These are phyloP conservation scores for Tenthredo notha DNA, from an alignment of 2,888 invertebrate genomes.

Conservation along the genomic window DNA sequence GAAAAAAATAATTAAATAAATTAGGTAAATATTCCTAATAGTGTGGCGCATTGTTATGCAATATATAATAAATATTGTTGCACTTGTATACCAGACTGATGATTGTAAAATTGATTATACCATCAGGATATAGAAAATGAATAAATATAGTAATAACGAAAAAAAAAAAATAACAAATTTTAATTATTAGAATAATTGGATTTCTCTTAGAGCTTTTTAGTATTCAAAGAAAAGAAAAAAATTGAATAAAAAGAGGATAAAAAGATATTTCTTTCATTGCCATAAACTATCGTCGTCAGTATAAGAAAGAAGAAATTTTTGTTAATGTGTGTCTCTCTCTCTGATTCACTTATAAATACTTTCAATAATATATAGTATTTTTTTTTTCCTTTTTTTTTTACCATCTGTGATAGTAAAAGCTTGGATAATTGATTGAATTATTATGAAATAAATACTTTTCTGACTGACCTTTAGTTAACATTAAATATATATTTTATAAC, in stretches of 20 bases:
- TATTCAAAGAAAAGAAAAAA: background rate
- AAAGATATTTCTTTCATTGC: background rate
- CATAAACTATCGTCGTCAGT: background rate
- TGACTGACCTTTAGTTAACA: conserved; percentile 27
- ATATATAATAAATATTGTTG: conserved; percentile 63
- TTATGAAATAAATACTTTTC: conserved; percentile 4
- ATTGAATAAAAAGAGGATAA: background rate
- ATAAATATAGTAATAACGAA: background rate
- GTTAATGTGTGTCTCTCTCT: background rate
- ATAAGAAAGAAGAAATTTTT: background rate
- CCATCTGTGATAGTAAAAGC: conserved; percentile 36
- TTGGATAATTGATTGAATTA: background rate
- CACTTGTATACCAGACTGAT: conserved; percentile 70
- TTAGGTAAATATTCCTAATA: background rate
- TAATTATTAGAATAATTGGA: background rate
- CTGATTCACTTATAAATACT: background rate
- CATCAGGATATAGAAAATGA: conserved; percentile 14
- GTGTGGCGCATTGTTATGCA: conserved; percentile 61
- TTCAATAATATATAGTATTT: background rate
- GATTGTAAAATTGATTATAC: conserved; percentile 56
- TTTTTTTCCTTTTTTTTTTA: background rate
- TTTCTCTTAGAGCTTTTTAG: background rate
- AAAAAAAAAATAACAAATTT: background rate
- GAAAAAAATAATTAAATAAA: conserved; percentile 2
- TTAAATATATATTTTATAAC: conserved; percentile 13